A percentile compares a stretch with the other conserved stretches of the same genome.
phyloP scores from a whole-genome alignment of 2,797 vertebrate genomes.

The Sorex maritimensis region DNA sequence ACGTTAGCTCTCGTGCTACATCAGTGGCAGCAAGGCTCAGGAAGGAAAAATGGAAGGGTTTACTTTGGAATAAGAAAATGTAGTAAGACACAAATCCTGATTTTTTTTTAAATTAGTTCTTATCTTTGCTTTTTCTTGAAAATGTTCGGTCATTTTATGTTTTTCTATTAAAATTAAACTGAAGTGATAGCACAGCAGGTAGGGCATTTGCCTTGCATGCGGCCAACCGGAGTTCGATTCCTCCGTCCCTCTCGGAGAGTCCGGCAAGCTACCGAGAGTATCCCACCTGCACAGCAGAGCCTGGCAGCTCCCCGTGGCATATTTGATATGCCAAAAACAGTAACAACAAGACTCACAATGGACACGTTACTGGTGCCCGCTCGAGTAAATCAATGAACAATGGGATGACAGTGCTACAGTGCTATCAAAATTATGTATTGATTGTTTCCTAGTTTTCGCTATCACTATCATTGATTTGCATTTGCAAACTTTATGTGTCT shows the following conservation, averaged over 20 bases:
- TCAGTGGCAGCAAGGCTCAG: not conserved
- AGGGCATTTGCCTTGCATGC: no score
- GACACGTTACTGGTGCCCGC: no score
- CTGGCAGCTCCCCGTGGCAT: no score
- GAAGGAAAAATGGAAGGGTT: not conserved
- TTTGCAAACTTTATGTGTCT: slow-evolving; percentile 15
- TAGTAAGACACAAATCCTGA: not conserved
- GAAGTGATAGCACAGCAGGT: no score
- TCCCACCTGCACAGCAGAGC: no score
- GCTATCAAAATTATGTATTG: not conserved
- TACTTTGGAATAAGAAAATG: not conserved
- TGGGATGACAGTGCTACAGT: no score
- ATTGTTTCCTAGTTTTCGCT: slow-evolving; percentile 39
- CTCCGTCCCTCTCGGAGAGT: no score
- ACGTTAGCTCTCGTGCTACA: not conserved
- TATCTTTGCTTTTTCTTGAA: not conserved
- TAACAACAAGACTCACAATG: no score
- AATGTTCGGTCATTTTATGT: not conserved
- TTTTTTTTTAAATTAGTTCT: slow-evolving; percentile 19
- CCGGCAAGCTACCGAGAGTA: no score
- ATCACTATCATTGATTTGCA: not conserved
- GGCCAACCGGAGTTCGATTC: no score
- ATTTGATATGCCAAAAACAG: no score
- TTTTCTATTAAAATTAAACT: slow-evolving; percentile 15
- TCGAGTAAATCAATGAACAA: no score